A percentile compares a stretch with the other conserved stretches of the same genome.
Conservation (phyloP, 2,113 vertebrate species). For the Electrona antarctica region DNA sequence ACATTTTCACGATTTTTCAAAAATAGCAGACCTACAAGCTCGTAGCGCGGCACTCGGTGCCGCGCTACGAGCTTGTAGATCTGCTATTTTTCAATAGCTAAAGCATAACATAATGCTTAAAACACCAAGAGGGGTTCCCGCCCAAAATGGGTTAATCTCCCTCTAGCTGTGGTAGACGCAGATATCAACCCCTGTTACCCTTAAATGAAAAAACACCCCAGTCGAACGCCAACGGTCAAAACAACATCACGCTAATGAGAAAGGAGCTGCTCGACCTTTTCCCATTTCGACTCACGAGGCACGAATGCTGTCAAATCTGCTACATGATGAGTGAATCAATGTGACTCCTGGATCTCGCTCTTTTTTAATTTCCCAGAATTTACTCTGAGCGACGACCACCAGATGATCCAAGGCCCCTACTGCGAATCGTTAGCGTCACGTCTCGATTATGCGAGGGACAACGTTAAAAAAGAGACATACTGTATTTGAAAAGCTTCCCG, state of each 20-base stretch:
- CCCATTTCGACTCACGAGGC: neutral
- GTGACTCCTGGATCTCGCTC: neutral
- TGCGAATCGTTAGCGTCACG: slow-evolving; percentile 16
- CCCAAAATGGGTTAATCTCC: no score
- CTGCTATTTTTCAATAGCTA: no score
- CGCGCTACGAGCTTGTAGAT: no score
- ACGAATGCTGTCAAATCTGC: neutral
- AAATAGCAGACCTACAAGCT: no score
- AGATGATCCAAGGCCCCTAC: slow-evolving; percentile 17
- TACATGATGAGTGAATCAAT: neutral
- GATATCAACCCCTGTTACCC: neutral
- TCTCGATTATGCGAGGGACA: slow-evolving; percentile 23
- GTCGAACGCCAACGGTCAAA: neutral
- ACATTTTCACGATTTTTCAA: no score
- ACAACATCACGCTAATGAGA: neutral
- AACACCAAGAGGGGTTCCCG: no score
- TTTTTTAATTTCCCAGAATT: slow-evolving; percentile 11
- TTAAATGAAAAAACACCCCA: neutral
- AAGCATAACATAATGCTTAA: no score
- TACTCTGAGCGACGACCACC: slow-evolving; percentile 3
- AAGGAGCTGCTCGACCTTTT: neutral
- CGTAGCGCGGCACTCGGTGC: no score
- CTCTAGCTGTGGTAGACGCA: neutral
- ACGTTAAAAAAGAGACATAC: slow-evolving; percentile 18
- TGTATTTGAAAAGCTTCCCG: slow-evolving; percentile 31